Evolutionary conservation across 2,113 vertebrate species (phyloP).

Genomic region (Nibea albiflora): DNA sequence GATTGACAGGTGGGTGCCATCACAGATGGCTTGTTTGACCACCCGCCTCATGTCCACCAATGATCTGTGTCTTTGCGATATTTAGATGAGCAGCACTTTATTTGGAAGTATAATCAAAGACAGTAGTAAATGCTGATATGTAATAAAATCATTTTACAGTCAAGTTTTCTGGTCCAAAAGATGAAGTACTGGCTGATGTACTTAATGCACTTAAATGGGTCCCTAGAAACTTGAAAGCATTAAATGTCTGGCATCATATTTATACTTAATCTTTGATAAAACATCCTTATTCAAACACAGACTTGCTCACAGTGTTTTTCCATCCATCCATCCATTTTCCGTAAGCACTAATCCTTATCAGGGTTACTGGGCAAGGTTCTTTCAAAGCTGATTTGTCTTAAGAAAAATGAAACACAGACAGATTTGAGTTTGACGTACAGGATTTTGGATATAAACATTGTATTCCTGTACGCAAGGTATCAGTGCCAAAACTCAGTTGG

Average conservation of each 20-base stretch:
- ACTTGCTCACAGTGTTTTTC: neutral
- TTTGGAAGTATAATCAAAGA: too few species aligned
- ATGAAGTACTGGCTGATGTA: neutral
- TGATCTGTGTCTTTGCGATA: too few species aligned
- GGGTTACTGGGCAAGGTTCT: too few species aligned
- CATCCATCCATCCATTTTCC: too few species aligned
- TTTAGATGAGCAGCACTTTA: too few species aligned
- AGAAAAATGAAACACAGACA: neutral
- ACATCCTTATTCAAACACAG: neutral
- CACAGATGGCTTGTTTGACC: too few species aligned
- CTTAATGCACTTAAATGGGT: neutral
- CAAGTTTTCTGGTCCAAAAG: neutral
- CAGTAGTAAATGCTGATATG: neutral
- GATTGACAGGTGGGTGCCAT: too few species aligned
- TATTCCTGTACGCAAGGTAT: neutral
- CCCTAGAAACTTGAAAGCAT: neutral
- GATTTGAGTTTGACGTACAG: neutral
- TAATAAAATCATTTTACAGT: neutral
- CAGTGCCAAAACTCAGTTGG: too few species aligned
- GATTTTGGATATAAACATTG: neutral
- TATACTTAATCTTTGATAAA: neutral
- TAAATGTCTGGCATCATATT: neutral
- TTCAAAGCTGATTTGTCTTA: neutral
- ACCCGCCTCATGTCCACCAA: too few species aligned
- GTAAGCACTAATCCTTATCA: too few species aligned